Base-by-base conservation (phyloP, 37 sponge, comb jelly and placozoan genomes). In the Halichondria panicea region DNA sequence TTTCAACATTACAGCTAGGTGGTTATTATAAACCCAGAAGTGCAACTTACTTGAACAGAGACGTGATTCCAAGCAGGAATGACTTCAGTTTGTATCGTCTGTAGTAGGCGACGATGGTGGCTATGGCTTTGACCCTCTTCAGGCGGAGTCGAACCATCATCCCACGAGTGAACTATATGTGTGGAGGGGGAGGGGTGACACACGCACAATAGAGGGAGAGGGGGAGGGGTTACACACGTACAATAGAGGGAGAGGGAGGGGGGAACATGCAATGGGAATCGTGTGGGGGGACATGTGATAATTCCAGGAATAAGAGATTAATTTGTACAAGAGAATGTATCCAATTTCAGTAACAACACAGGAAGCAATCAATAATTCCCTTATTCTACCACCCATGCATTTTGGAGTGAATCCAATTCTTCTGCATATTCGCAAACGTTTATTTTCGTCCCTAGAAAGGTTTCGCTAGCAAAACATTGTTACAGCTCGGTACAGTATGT, bases 61-160 rank as follows among this genome's bases (percentile, higher is more conserved):
- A 1, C 34, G 83, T 70, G 25, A 85, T 77, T 8, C 34, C 21
- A 21, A 64, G 66, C 24, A 85, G 28, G 57, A 78, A 85, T 55
- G 19, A 40, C 55, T 76, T 77, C 50, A 66, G 40, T 33, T 85
- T 85, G 79, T 72, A 85, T 13, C 86, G 72, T 37, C 86, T 48
- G 58, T 54, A 85, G 67, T 66, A 72, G 4, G 78, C 55, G 18
- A 85, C 41, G 43, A 85, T 77, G 8, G 42, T 53, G 5, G 38
- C 48, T 50, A 48, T 70, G 3, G 86, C 86, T 31, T 66, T 85
- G 1, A 67, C 72, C 38, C 68, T 66, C 40, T 76, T 65, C 2
- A 62, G 38, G 34, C 79, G 38, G n/a, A 43, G 54, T 30, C 86
- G 41, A 0, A 78, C 86, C 58, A 78, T 3, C 40, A 72, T 57